A percentile compares a stretch with the other conserved stretches of the same genome.
These are phyloP conservation scores for Bombus impatiens DNA, from an alignment of 1,140 invertebrate genomes.

Conservation along the genomic window DNA sequence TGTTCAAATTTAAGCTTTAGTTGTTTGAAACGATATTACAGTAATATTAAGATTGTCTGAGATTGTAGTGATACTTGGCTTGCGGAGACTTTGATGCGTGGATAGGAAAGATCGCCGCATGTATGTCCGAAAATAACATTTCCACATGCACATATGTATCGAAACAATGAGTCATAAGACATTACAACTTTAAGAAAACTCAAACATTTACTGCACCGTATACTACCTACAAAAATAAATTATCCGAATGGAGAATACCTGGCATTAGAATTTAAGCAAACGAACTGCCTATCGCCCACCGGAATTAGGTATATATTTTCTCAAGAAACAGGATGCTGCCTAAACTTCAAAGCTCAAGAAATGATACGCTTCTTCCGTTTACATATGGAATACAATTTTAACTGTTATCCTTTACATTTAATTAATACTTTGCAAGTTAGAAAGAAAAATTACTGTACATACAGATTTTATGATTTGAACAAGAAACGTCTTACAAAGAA, in stretches of 20 bases:
- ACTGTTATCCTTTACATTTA: neutral
- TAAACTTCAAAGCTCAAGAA: slow-evolving; percentile 28
- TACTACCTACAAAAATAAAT: slow-evolving; percentile 23
- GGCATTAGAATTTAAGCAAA: slow-evolving; percentile 26
- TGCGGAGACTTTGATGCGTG: slow-evolving; percentile 30
- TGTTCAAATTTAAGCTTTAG: neutral
- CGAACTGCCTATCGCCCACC: neutral
- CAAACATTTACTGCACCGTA: neutral
- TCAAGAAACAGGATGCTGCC: slow-evolving; percentile 40
- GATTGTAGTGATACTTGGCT: neutral
- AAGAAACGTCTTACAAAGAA: neutral
- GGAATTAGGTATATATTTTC: slow-evolving; percentile 30
- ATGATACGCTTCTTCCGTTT: neutral
- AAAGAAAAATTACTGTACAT: neutral
- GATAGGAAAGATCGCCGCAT: neutral
- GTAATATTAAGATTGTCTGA: neutral
- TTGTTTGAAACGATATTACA: too few relatives aligned
- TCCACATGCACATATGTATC: too few relatives aligned
- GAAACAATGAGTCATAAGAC: neutral
- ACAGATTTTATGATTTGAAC: neutral
- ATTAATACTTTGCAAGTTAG: neutral
- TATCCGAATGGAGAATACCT: neutral
- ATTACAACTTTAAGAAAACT: neutral
- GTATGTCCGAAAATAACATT: too few relatives aligned
- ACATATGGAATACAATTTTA: neutral